Evolutionary conservation across 2,113 vertebrate genomes (phyloP), one percentile per base, ranked within the genome.

Genomic region (Corythoichthys haematopterus): DNA sequence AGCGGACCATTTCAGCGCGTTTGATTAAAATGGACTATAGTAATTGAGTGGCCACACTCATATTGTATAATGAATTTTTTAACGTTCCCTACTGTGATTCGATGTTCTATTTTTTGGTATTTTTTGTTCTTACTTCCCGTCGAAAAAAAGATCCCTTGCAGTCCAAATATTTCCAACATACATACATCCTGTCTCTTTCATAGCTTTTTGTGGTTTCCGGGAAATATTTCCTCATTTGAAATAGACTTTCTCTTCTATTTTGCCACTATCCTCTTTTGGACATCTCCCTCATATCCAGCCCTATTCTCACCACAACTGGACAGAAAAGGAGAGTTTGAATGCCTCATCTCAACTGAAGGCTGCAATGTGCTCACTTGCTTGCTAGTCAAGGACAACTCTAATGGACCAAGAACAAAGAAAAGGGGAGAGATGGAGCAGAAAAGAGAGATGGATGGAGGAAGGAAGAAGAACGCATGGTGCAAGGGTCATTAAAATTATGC

Each of bases 381-480:
- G 51, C 55, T 83, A 85, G 83, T 87, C 88, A 90, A 90, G 85
- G 85, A 87, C 82, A 52, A 81, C 75, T 80, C 69, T 82, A 81
- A 88, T 84, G 69, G 84, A 83, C 65, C 77, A 68, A 84, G 87
- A 88, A 90, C 85, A 88, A 87, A 87, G 84, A 74, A 76, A 63
- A 48, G 43, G 63, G 64, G 56, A 20, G 76, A 63, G 78, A 51
- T 10, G 35, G 70, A n/a, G 65, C 7, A 15, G 33, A 43, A 66
- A 38, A 57, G 35, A 56, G 64, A 64, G 71, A 64, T 64, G 35
- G 37, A 65, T 48, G 20, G 64, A 78, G 71, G 71, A 4, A 72
- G 20, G 79, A 75, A 81, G 69, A 75, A 78, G 77, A 70, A 63
- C 13, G 58, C 71, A 66, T 72, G 71, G 78, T 20, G 75, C 75